Base-by-base conservation (phyloP, 2,888 invertebrate species). In the Eretmocerus hayati region DNA sequence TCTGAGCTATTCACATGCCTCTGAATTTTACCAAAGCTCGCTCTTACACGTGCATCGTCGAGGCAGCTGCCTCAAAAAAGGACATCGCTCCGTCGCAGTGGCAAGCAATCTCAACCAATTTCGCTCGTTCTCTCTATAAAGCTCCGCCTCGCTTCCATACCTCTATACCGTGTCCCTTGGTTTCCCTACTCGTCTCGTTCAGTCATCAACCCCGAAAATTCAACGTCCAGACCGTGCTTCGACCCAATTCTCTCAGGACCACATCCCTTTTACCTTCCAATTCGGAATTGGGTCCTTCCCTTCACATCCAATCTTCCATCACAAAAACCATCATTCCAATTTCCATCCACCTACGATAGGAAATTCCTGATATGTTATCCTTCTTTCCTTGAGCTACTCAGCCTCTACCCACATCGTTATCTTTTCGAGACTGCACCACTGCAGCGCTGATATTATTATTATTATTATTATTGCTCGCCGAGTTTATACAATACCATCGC, bases 111-210 rank as follows among this genome's bases (percentile, higher is more conserved):
- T 21, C 32, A 46, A 40, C 33, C 46, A 55, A 49, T 42, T 40
- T 42, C 37, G 31, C 52, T 35, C 44, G 41, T 40, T 49, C 46
- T 50, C 55, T 47, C 48, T 45, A 30, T 31, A n/a, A n/a, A n/a
- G n/a, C n/a, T n/a, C n/a, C n/a, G n/a, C n/a, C n/a, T n/a, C n/a
- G n/a, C n/a, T n/a, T n/a, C n/a, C n/a, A n/a, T n/a, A n/a, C 45
- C 46, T n/a, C 16, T 22, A 15, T 23, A 23, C 18, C 26, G 26
- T 19, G 30, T 20, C 11, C 16, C 21, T 30, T 37, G 32, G 5
- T 41, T 23, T 18, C 35, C 21, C 11, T 15, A 32, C 22, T 49
- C 36, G 31, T 37, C 37, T 40, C 35, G 32, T 45, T 42, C 38
- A 41, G 20, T 50, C 37, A 42, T 26, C 38, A 37, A 20, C 32